These are phyloP conservation scores for Corydoras maculifer DNA, from an alignment of 2,113 vertebrate genomes.

Conservation along the genomic window DNA sequence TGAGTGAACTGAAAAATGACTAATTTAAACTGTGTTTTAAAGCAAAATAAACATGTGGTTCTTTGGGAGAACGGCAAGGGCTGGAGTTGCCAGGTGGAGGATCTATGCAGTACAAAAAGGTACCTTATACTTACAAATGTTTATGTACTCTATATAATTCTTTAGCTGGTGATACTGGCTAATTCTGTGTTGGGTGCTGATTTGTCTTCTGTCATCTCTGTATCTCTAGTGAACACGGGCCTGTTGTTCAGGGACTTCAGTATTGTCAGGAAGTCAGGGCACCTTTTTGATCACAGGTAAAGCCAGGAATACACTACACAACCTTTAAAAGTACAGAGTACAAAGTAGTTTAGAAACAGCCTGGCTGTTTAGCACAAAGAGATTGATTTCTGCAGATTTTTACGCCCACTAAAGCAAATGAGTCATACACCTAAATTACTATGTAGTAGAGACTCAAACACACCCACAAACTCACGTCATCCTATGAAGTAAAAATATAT, in stretches of 20 bases:
- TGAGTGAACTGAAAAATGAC: too few relatives aligned
- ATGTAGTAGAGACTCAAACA: too few relatives aligned
- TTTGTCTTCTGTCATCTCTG: background rate
- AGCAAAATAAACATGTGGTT: conserved; percentile 39
- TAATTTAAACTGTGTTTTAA: background rate
- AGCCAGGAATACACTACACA: background rate
- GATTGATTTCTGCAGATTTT: too few relatives aligned
- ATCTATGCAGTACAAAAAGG: conserved; percentile 9
- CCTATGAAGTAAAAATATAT: too few relatives aligned
- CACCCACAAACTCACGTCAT: too few relatives aligned
- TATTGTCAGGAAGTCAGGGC: background rate
- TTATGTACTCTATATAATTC: background rate
- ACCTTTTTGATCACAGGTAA: conserved; percentile 12
- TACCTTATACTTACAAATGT: background rate
- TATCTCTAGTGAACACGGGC: background rate
- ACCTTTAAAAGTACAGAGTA: too few relatives aligned
- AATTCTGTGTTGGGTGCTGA: background rate
- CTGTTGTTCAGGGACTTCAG: background rate
- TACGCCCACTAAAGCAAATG: too few relatives aligned
- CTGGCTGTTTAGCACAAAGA: too few relatives aligned
- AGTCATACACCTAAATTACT: too few relatives aligned
- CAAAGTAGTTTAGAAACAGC: too few relatives aligned
- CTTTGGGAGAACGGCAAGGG: conserved; percentile 20
- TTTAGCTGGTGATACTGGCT: background rate
- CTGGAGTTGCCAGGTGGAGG: conserved; percentile 19